Evolutionary conservation across 2,797 vertebrate species (phyloP).

Genomic region (Prionace glauca): DNA sequence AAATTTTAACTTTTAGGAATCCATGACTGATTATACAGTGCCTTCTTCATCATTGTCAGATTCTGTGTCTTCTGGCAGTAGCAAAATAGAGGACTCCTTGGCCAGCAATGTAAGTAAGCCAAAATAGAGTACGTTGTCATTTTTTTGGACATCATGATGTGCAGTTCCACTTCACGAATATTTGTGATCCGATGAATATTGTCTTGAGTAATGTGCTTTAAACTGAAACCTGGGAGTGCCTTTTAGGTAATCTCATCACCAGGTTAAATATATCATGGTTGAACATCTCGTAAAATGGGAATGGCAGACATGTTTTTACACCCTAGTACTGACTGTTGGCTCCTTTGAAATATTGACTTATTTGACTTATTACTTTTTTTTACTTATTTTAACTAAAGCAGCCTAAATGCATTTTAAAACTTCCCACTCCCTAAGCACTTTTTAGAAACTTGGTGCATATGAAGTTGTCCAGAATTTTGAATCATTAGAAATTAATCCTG

Average conservation of each 20-base stretch:
- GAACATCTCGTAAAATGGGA: not conserved
- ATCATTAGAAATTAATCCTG: not conserved
- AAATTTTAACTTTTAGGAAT: constrained; percentile 65
- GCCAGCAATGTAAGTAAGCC: constrained; percentile 80
- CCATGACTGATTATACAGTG: constrained; percentile 92
- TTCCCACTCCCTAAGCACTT: not conserved
- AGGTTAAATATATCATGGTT: not conserved
- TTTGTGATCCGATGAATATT: not conserved
- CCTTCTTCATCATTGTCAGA: constrained; percentile 87
- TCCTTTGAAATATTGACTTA: not conserved
- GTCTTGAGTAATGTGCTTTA: not conserved
- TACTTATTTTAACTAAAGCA: not conserved
- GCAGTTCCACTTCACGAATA: not conserved
- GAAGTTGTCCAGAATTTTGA: not conserved
- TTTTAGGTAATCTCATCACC: not conserved
- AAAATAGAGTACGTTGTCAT: not conserved
- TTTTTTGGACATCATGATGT: not conserved
- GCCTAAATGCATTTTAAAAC: not conserved
- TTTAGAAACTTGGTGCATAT: not conserved
- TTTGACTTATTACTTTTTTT: not conserved
- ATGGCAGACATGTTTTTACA: not conserved
- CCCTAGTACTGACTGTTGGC: not conserved
- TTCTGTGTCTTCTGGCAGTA: constrained; percentile 75
- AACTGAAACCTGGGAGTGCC: not conserved
- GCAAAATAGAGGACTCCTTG: constrained; percentile 91